These are phyloP conservation scores for Chloroclystis v-ata DNA, from an alignment of 2,888 invertebrate genomes.

Conservation along the genomic window DNA sequence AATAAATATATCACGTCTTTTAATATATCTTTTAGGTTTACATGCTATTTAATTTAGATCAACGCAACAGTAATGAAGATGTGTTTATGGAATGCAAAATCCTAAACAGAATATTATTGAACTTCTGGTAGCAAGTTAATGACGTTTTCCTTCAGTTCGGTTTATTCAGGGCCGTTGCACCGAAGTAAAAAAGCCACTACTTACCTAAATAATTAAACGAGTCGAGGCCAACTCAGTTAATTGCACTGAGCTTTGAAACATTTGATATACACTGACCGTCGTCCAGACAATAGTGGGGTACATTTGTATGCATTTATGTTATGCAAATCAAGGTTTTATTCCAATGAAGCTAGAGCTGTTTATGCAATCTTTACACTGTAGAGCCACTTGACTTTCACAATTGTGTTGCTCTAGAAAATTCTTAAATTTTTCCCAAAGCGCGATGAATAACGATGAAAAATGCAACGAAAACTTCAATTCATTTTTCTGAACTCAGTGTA, in stretches of 20 bases:
- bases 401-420: neutral
- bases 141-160: neutral
- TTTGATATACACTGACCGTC: constrained; percentile 9
- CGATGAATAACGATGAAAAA: constrained; percentile 1
- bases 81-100: too few species aligned
- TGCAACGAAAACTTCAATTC: constrained; percentile 15
- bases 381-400: neutral
- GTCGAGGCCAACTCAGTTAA: constrained; percentile 14
- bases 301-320: constrained; percentile 22
- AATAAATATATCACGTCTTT: too few species aligned
- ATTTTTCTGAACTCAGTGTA: constrained; percentile 25
- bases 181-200: constrained; percentile 19
- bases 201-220: constrained; percentile 18
- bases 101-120: too few species aligned
- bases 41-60: too few species aligned
- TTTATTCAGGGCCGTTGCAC: constrained; percentile 17
- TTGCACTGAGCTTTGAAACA: constrained; percentile 15
- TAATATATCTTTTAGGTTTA: too few species aligned
- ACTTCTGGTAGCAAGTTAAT: too few species aligned
- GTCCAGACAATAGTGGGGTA: constrained; percentile 6
- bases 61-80: too few species aligned
- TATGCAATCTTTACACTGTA: neutral
- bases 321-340: constrained; percentile 10
- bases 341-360: neutral
- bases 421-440: neutral